phyloP scores from a whole-genome alignment of 2,113 vertebrate genomes.

The Lates calcarifer region DNA sequence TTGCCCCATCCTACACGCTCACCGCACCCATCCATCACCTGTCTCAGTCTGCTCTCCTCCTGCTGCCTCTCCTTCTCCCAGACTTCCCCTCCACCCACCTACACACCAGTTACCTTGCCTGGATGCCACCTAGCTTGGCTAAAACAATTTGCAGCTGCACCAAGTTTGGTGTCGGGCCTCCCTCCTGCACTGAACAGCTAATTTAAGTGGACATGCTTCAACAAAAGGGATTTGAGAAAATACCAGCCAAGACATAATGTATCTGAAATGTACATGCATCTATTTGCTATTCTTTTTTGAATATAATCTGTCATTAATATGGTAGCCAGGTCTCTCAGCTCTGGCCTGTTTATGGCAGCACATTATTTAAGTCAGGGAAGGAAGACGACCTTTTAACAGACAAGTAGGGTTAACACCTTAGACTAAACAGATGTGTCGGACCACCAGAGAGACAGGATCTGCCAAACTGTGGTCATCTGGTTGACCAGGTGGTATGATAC shows the following conservation, averaged over 20 bases:
- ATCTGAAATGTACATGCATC: background rate
- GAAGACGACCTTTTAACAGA: constrained; percentile 5
- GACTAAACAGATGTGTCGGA: constrained; percentile 40
- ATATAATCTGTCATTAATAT: background rate
- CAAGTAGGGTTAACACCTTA: constrained; percentile 7
- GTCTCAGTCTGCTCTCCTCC: constrained; percentile 38
- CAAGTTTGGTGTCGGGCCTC: constrained; percentile 36
- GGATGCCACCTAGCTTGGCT: constrained; percentile 55
- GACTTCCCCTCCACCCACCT: constrained; percentile 21
- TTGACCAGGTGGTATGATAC: constrained; percentile 45
- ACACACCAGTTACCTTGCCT: constrained; percentile 24
- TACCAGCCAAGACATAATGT: background rate
- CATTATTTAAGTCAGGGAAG: background rate
- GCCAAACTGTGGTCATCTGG: constrained; percentile 27
- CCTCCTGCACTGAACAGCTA: constrained; percentile 2
- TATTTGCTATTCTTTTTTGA: background rate
- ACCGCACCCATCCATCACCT: constrained; percentile 76
- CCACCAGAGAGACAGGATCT: constrained; percentile 5
- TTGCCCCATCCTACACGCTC: constrained; percentile 64
- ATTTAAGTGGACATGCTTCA: background rate
- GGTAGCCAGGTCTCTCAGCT: background rate
- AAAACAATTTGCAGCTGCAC: constrained; percentile 67
- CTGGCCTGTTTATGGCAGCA: background rate
- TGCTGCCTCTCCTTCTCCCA: constrained; percentile 39
- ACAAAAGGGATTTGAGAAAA: constrained; percentile 11